Evolutionary conservation across 2,797 vertebrate species (phyloP).

Genomic region (Xyrichtys novacula): DNA sequence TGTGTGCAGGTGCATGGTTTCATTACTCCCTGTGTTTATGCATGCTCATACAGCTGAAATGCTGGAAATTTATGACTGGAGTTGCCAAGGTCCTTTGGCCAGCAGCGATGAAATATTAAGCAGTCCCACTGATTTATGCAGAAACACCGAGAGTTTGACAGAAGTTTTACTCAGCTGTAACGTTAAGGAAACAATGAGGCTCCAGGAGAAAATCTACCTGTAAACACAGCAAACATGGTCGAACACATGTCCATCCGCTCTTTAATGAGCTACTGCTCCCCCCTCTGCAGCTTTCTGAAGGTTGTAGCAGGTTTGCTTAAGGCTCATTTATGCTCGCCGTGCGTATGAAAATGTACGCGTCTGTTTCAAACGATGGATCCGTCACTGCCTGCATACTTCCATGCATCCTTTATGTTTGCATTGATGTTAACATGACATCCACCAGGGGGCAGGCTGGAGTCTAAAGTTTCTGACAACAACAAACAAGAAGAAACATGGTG

Average conservation of each 20-base stretch:
- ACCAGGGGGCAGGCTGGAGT: too few species aligned
- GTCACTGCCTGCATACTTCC: too few species aligned
- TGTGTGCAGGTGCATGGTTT: conserved; percentile 57
- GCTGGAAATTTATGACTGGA: conserved; percentile 41
- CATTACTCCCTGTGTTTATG: conserved; percentile 65
- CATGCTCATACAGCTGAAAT: conserved; percentile 67
- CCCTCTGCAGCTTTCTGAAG: conserved; percentile 12
- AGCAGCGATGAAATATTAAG: conserved; percentile 61
- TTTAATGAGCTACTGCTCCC: conserved; percentile 5
- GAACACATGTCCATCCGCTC: conserved; percentile 51
- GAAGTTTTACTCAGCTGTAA: conserved; percentile 33
- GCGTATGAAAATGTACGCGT: too few species aligned
- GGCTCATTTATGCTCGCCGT: too few species aligned
- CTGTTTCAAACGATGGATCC: too few species aligned
- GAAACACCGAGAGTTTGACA: conserved; percentile 55
- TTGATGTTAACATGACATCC: too few species aligned
- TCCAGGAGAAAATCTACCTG: conserved; percentile 43
- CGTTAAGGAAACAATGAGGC: conserved; percentile 57
- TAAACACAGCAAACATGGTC: conserved; percentile 7
- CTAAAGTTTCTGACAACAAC: too few species aligned
- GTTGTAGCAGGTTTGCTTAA: neutral
- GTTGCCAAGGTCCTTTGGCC: conserved; percentile 45
- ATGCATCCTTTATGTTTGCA: too few species aligned
- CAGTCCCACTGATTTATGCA: conserved; percentile 66
- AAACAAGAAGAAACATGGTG: too few species aligned